Evolutionary conservation across 2,797 vertebrate species (phyloP).

Genomic region (Enteromius mattozi): DNA sequence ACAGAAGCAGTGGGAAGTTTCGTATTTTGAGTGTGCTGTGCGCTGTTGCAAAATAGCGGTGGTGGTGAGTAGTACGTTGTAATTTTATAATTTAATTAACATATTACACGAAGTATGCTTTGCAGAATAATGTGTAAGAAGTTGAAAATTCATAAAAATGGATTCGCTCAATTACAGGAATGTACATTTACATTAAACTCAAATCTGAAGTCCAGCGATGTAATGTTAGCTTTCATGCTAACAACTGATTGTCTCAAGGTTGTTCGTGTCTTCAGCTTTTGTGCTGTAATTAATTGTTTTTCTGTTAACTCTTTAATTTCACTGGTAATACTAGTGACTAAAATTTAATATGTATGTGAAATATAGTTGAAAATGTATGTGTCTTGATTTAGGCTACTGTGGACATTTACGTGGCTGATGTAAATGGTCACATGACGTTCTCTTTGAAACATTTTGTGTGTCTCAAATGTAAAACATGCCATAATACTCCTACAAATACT

Average conservation of each 20-base stretch:
- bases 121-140: no score
- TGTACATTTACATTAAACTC: neutral
- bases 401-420: neutral
- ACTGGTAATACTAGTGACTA: neutral
- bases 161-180: neutral
- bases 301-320: neutral
- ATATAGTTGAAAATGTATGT: neutral
- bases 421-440: neutral
- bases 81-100: neutral
- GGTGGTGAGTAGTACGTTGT: slow-evolving; percentile 65
- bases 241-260: neutral
- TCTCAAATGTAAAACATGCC: neutral
- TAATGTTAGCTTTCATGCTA: slow-evolving; percentile 12
- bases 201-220: neutral
- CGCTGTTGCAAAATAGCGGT: slow-evolving; percentile 43
- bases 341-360: neutral
- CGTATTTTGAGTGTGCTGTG: slow-evolving; percentile 65
- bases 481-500: neutral
- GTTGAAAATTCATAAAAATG: neutral
- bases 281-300: neutral
- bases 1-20: slow-evolving; percentile 66
- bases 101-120: neutral
- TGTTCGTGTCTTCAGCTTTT: neutral
- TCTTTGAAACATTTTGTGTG: neutral
- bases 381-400: neutral